Evolutionary conservation across 2,797 vertebrate species (phyloP).

Genomic region (Cossypha niveicapilla): DNA sequence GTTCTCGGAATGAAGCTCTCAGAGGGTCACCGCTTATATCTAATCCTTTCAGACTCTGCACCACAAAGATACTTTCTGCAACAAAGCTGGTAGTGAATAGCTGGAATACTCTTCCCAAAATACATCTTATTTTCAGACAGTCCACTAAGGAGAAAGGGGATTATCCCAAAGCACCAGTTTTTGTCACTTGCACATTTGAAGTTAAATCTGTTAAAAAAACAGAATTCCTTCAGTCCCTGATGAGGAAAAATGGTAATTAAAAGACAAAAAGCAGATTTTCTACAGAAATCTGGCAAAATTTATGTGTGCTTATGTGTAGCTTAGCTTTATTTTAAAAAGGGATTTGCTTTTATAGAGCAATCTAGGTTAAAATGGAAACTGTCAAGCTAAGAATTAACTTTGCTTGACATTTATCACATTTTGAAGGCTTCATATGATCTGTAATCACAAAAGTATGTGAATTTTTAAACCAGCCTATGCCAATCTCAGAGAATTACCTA

Average conservation of each 20-base stretch:
- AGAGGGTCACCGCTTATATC: rapidly evolving
- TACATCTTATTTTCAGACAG: neutral
- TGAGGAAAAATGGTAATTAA: neutral
- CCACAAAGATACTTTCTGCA: neutral
- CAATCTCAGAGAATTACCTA: neutral
- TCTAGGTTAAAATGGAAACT: slow-evolving; percentile 12
- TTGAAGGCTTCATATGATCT: slow-evolving; percentile 8
- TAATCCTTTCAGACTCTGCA: neutral
- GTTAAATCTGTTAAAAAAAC: neutral
- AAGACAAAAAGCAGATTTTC: neutral
- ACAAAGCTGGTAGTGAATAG: neutral
- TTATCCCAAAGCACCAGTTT: neutral
- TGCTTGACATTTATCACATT: slow-evolving; percentile 2
- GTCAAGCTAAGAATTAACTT: slow-evolving; percentile 27
- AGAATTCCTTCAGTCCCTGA: neutral
- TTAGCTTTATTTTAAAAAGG: neutral
- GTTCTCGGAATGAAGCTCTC: neutral
- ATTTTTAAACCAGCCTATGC: slow-evolving; percentile 13
- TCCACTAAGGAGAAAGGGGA: neutral
- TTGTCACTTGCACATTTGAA: neutral
- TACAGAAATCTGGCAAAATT: neutral
- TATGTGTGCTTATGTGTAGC: neutral
- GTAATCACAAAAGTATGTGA: neutral
- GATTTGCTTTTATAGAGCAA: slow-evolving; percentile 2
- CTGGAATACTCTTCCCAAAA: neutral